Conservation (phyloP, 2,888 invertebrate species). For the Catocala fraxini region DNA sequence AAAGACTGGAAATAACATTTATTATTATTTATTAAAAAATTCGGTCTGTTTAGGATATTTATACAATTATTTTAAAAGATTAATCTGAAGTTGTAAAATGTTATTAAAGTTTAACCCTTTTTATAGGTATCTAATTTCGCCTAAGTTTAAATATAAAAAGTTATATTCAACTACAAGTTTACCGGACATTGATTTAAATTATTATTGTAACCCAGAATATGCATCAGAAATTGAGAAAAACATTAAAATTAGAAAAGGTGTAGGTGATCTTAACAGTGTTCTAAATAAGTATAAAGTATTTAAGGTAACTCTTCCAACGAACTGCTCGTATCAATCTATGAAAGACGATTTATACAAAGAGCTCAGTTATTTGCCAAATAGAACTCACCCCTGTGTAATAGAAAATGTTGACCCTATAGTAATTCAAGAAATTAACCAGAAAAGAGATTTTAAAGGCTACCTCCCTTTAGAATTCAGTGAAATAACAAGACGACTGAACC, state of each 20-base stretch:
- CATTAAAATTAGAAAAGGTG: constrained; percentile 89
- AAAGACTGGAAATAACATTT: no score
- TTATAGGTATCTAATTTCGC: neutral
- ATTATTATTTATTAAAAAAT: no score
- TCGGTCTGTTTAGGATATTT: no score
- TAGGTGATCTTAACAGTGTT: constrained; percentile 89
- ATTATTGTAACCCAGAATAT: constrained; percentile 89
- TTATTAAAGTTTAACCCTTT: constrained; percentile 1
- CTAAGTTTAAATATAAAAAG: constrained; percentile 35
- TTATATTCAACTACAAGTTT: constrained; percentile 51
- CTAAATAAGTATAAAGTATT: constrained; percentile 75
- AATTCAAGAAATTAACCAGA: constrained; percentile 85
- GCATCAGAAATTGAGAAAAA: constrained; percentile 88
- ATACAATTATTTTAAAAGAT: no score
- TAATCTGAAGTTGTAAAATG: neutral
- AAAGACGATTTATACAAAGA: constrained; percentile 84
- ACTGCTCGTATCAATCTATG: constrained; percentile 54
- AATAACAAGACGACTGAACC: constrained; percentile 88
- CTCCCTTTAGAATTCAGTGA: constrained; percentile 89
- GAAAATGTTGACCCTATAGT: constrained; percentile 88
- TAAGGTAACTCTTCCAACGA: constrained; percentile 50
- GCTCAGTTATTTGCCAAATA: constrained; percentile 91
- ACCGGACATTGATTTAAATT: constrained; percentile 88
- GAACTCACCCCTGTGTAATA: constrained; percentile 89
- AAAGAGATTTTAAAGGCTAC: constrained; percentile 77